These are phyloP conservation scores for Yponomeuta malinellus DNA, from an alignment of 2,888 invertebrate species.

Conservation along the genomic window DNA sequence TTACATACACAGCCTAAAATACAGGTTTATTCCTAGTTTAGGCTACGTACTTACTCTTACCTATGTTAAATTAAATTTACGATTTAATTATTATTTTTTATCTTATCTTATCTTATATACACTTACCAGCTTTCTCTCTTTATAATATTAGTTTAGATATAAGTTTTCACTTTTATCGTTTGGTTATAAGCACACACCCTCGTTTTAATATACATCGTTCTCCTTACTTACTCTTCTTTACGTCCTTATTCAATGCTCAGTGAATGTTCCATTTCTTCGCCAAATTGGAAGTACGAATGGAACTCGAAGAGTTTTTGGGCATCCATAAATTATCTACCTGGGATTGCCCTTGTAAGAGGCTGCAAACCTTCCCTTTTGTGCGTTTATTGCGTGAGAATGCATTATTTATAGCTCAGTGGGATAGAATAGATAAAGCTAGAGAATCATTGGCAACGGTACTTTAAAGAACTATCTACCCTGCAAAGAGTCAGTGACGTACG, in stretches of 20 bases:
- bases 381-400: neutral
- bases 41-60: no score
- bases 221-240: neutral
- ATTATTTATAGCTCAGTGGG: neutral
- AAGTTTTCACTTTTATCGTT: no score
- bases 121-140: no score
- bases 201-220: no score
- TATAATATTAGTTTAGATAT: no score
- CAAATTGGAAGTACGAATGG: conserved; percentile 6
- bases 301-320: conserved; percentile 2
- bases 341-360: neutral
- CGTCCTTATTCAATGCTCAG: neutral
- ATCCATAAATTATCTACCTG: conserved; percentile 14
- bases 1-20: no score
- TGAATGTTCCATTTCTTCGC: conserved; percentile 7
- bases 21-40: no score
- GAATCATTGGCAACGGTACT: neutral
- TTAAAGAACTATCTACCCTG: neutral
- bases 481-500: neutral
- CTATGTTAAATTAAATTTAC: no score
- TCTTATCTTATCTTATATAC: no score
- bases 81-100: no score
- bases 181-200: no score
- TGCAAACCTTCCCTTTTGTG: neutral
- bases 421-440: neutral